Percentiles rank a stretch among this genome's conserved stretches.
Evolutionary conservation across 2,888 invertebrate genomes (phyloP).

Genomic region (Drosophila pseudotakahashii): DNA sequence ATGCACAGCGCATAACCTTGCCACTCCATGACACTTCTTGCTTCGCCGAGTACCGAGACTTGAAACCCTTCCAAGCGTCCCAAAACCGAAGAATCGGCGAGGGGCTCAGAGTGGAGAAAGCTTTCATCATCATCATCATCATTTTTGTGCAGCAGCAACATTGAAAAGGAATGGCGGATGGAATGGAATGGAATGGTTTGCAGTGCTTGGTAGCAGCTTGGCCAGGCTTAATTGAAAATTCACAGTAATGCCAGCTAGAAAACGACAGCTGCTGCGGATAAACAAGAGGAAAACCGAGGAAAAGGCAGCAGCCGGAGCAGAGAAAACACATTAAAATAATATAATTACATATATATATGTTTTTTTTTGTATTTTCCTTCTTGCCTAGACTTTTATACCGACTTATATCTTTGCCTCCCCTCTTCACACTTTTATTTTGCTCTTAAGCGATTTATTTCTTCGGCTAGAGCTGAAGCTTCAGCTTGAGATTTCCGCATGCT

Average conservation of each 20-base stretch:
- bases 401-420: slow-evolving; percentile 20
- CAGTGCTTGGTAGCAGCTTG: background rate
- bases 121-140: slow-evolving; percentile 45
- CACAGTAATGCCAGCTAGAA: slow-evolving; percentile 63
- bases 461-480: slow-evolving; percentile 11
- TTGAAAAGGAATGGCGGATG: slow-evolving; percentile 33
- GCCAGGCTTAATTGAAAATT: slow-evolving; percentile 72
- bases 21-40: slow-evolving; percentile 66
- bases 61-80: slow-evolving; percentile 22
- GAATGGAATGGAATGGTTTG: slow-evolving; percentile 21
- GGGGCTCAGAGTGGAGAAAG: slow-evolving; percentile 38
- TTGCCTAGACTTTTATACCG: slow-evolving; percentile 51
- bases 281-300: slow-evolving; percentile 43
- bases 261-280: slow-evolving; percentile 66
- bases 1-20: slow-evolving; percentile 75
- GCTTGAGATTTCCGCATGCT: slow-evolving; percentile 75
- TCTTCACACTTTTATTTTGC: slow-evolving; percentile 8
- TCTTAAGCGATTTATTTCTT: slow-evolving; percentile 51
- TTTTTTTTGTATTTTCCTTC: slow-evolving; percentile 25
- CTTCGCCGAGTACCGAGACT: slow-evolving; percentile 34
- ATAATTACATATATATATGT: slow-evolving; percentile 62
- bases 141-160: slow-evolving; percentile 19
- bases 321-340: slow-evolving; percentile 76
- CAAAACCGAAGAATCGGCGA: slow-evolving; percentile 6
- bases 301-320: slow-evolving; percentile 28